Percentiles rank a stretch among this genome's conserved stretches.
phyloP scores from a whole-genome alignment of 1,140 invertebrate genomes.

The Akabosia matsudoensis region DNA sequence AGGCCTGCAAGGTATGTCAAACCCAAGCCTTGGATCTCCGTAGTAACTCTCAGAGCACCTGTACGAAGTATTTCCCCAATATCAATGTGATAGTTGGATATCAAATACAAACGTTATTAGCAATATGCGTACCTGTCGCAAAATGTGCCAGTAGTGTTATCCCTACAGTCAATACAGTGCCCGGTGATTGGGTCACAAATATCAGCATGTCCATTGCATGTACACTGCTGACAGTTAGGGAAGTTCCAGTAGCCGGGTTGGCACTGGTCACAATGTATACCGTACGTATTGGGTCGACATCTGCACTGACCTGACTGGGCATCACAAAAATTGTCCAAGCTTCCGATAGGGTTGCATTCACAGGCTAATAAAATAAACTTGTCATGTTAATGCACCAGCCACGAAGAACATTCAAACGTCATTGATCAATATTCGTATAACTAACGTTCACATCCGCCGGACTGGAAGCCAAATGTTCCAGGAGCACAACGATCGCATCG shows the following conservation, averaged over 20 bases:
- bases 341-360: constrained; percentile 91
- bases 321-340: constrained; percentile 94
- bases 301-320: constrained; percentile 86
- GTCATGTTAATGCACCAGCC: background rate
- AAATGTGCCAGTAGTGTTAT: constrained; percentile 79
- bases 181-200: constrained; percentile 88
- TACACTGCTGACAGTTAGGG: constrained; percentile 88
- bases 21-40: constrained; percentile 85
- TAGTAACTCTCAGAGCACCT: constrained; percentile 88
- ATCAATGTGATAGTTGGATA: too few relatives aligned
- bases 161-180: constrained; percentile 82
- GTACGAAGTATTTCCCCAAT: too few relatives aligned
- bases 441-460: constrained; percentile 78
- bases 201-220: constrained; percentile 95
- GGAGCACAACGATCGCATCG: constrained; percentile 91
- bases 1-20: constrained; percentile 83
- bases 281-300: constrained; percentile 89
- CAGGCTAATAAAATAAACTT: constrained; percentile 61
- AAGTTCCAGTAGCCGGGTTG: constrained; percentile 94
- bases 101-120: background rate
- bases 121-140: constrained; percentile 70
- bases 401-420: background rate
- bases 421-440: too few relatives aligned
- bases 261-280: constrained; percentile 88
- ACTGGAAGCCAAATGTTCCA: constrained; percentile 92